These are phyloP conservation scores for Numenius phaeopus DNA, from an alignment of 2,797 vertebrate species.

Conservation along the genomic window DNA sequence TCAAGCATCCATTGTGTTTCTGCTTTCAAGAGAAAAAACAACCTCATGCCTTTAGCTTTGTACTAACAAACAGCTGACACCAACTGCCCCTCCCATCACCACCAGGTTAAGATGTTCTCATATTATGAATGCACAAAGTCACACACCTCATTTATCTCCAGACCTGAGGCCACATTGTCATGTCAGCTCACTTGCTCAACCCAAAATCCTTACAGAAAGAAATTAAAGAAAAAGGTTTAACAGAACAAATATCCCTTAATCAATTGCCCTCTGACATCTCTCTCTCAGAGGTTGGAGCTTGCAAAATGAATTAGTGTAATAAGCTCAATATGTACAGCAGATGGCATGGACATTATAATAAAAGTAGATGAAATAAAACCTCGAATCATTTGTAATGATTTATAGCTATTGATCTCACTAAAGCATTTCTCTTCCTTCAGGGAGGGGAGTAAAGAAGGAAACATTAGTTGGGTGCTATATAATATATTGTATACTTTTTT, in stretches of 20 bases:
- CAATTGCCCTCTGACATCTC: slow-evolving; percentile 64
- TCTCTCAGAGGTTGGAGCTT: not conserved
- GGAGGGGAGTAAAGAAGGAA: not conserved
- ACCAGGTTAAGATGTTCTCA: slow-evolving; percentile 18
- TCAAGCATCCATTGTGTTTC: slow-evolving; percentile 10
- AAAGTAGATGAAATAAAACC: slow-evolving; percentile 59
- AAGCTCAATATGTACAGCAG: slow-evolving; percentile 52
- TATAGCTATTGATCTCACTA: slow-evolving; percentile 46
- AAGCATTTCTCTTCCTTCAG: slow-evolving; percentile 43
- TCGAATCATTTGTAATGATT: slow-evolving; percentile 43
- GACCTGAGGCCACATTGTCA: slow-evolving; percentile 33
- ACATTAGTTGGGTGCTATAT: not conserved
- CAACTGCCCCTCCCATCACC: not conserved
- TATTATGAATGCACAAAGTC: slow-evolving; percentile 66
- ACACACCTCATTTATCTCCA: slow-evolving; percentile 10
- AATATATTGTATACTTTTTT: not conserved
- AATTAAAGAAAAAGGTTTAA: slow-evolving; percentile 45
- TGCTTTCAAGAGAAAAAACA: slow-evolving; percentile 50
- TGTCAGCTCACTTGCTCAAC: slow-evolving; percentile 27
- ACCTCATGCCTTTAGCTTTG: not conserved
- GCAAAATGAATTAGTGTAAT: slow-evolving; percentile 59
- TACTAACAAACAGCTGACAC: slow-evolving; percentile 15
- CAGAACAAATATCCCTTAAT: slow-evolving; percentile 36
- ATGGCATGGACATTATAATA: slow-evolving; percentile 42
- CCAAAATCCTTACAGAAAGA: not conserved